Base-by-base conservation (phyloP, 1,140 invertebrate species). In the Manduca sexta region DNA sequence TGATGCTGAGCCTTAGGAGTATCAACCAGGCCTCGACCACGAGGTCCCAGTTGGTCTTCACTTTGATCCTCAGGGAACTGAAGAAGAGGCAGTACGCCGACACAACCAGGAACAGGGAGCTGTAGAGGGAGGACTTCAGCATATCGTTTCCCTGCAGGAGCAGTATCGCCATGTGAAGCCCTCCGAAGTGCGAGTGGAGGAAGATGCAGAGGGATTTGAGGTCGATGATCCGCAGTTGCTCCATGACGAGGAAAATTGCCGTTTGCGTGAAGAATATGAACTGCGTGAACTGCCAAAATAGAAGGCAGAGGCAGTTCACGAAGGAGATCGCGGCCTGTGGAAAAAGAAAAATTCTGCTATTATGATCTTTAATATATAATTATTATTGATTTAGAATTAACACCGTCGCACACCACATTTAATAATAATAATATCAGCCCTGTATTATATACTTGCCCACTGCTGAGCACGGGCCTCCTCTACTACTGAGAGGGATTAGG, bases 231-330 rank as follows among this genome's bases (percentile, higher is more conserved):
- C 81, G 87, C 2, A 93, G 54, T 62, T 91, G 88, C 59, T 92
- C 92, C 33, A 92, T 87, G 18, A 90, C 86, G 17, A 90, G 80
- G 17, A 93, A 75, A 1, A 92, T 89, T 13, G 89, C 66, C 1
- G 90, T 85, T 71, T 95, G 93, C 0, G 92, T 93, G 0, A 91
- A 73, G 43, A 94, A 88, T 35, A 93, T 89, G 72, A 94, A 95
- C 64, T 94, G 93, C 1, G 92, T 90, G 87, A 95, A 94, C 74
- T 94, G 92, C 90, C 92, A 93, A 58, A 88, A 88, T 2, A 90
- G 66, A 0, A 93, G 69, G 49, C 89, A 90, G 0, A 79, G 50
- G 39, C 65, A 69, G 56, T 83, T 83, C 0, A 81, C 15, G 1
- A 75, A 46, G 49, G 80, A 74, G 5, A 81, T 68, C 7, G 63